These are phyloP conservation scores for Lamellibrachia satsuma DNA, from an alignment of 2,888 invertebrate genomes.

Conservation along the genomic window DNA sequence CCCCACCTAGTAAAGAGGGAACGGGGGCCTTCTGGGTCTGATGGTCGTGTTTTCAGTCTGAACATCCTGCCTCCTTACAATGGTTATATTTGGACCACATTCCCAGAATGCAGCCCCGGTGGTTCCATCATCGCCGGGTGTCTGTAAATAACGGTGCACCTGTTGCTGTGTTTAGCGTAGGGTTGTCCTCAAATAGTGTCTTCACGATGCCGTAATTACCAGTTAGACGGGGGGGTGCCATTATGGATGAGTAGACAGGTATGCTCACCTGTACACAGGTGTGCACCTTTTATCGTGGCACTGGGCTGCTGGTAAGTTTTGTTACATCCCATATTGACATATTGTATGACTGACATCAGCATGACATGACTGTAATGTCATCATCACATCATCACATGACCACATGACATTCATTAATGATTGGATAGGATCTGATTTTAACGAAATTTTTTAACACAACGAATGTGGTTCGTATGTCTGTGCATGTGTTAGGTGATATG, in stretches of 20 bases:
- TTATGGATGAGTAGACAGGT: neutral
- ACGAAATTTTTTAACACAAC: no score
- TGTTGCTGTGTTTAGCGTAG: neutral
- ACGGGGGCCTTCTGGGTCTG: neutral
- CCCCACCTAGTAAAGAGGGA: no score
- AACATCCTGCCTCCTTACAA: neutral
- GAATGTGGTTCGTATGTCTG: neutral
- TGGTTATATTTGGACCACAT: neutral
- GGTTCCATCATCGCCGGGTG: neutral
- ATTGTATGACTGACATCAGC: no score
- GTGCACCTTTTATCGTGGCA: neutral
- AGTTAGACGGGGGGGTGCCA: neutral
- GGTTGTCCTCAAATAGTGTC: neutral
- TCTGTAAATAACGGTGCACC: neutral
- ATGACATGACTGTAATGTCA: no score
- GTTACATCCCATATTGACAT: no score
- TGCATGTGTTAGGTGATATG: neutral
- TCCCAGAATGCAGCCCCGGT: slow-evolving; percentile 8
- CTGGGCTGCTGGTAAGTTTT: no score
- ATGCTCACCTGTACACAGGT: neutral
- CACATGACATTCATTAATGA: no score
- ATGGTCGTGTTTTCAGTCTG: neutral
- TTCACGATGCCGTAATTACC: neutral
- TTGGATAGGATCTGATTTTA: no score
- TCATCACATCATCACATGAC: no score